Percentiles rank a stretch among this genome's conserved stretches.
Conservation (phyloP, 2,113 vertebrate genomes). For the Macquaria australasica region DNA sequence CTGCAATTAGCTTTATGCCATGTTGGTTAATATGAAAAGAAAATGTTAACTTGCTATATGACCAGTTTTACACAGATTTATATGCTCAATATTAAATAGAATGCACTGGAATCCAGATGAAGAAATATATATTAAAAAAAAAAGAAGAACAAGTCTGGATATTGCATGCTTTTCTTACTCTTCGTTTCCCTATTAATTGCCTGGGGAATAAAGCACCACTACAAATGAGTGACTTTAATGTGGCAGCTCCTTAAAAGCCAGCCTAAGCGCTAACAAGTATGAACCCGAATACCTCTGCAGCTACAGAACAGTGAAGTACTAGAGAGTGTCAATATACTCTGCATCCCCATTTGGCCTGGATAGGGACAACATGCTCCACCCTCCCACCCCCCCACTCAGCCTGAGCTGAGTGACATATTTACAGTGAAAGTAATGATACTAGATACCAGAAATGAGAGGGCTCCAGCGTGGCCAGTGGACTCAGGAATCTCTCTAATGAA, state of each 20-base stretch:
- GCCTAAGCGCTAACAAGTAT: constrained; percentile 39
- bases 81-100: not conserved
- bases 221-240: constrained; percentile 24
- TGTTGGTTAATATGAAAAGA: not conserved
- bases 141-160: constrained; percentile 1
- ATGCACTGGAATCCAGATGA: not conserved
- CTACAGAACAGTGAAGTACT: constrained; percentile 57
- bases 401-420: constrained; percentile 81
- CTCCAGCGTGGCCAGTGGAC: constrained; percentile 85
- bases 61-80: not conserved
- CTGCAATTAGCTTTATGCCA: not conserved
- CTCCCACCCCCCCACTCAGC: constrained; percentile 54
- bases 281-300: constrained; percentile 49
- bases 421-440: constrained; percentile 86
- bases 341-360: constrained; percentile 75
- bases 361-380: constrained; percentile 71
- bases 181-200: constrained; percentile 16
- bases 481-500: constrained; percentile 88
- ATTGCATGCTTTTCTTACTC: constrained; percentile 22
- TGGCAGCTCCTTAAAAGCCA: constrained; percentile 45
- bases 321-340: constrained; percentile 70
- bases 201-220: constrained; percentile 5
- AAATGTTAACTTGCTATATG: not conserved
- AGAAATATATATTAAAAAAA: not conserved
- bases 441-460: constrained; percentile 87